Conservation (phyloP, 2,113 vertebrate genomes). For the Neodon shergylaensis region DNA sequence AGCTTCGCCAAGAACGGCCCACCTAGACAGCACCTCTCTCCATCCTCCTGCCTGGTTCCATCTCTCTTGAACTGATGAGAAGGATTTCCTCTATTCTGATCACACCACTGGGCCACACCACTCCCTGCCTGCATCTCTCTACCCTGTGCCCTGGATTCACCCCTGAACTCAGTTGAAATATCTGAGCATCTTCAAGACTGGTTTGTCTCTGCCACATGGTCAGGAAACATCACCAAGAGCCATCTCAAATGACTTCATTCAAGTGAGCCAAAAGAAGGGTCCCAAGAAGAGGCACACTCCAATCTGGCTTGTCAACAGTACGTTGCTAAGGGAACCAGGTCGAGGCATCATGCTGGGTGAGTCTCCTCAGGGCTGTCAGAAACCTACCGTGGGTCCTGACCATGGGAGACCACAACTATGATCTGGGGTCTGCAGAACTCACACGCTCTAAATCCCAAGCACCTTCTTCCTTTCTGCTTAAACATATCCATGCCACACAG, state of each 20-base stretch:
- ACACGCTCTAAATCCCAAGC: neutral
- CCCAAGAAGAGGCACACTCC: neutral
- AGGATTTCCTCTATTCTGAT: neutral
- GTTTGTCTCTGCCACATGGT: neutral
- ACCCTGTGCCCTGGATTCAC: neutral
- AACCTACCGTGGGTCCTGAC: neutral
- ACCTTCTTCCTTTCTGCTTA: neutral
- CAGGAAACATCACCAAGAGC: neutral
- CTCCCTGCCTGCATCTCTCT: neutral
- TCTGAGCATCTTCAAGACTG: neutral
- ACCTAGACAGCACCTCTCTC: neutral
- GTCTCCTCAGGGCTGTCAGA: neutral
- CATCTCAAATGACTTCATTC: neutral
- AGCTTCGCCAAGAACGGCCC: accelerated
- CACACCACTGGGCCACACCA: neutral
- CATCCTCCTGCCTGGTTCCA: accelerated
- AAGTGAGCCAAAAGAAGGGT: neutral
- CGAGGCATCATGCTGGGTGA: neutral
- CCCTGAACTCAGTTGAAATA: neutral
- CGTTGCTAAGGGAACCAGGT: neutral
- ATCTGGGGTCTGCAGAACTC: neutral
- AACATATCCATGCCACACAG: neutral
- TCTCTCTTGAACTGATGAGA: neutral
- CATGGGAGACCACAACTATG: neutral
- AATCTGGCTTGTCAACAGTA: neutral